phyloP scores from a whole-genome alignment of 2,113 vertebrate species.

The Bambusicola thoracicus region DNA sequence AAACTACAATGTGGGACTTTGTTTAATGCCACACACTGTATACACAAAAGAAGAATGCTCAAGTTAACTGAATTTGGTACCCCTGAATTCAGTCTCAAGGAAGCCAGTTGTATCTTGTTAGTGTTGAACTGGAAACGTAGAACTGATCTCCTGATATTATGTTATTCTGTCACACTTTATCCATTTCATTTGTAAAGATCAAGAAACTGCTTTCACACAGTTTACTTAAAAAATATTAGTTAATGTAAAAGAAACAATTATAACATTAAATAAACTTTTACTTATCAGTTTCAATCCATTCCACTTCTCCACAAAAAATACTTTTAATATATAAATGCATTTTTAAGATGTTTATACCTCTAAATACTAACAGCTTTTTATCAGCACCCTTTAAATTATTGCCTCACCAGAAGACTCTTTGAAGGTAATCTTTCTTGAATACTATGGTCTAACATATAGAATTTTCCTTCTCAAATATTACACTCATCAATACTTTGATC shows the following conservation, averaged over 20 bases:
- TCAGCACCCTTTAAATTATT: conserved; percentile 30
- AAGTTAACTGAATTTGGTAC: neutral
- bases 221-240: neutral
- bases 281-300: neutral
- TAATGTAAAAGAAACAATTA: neutral
- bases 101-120: neutral
- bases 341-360: conserved; percentile 19
- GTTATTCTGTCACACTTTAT: neutral
- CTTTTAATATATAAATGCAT: neutral
- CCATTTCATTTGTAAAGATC: neutral
- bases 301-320: neutral
- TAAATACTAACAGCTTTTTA: conserved; percentile 22
- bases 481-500: neutral
- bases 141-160: neutral
- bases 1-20: neutral
- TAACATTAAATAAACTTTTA: neutral
- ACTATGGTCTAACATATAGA: neutral
- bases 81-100: neutral
- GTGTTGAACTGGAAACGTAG: neutral
- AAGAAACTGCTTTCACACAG: neutral
- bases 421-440: conserved; percentile 24
- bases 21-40: neutral
- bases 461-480: conserved; percentile 6
- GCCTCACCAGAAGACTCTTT: conserved; percentile 31
- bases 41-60: neutral